Evolutionary conservation across 2,113 vertebrate species (phyloP), one percentile per base, ranked within the genome.

Genomic region (Thryonomys swinderianus): DNA sequence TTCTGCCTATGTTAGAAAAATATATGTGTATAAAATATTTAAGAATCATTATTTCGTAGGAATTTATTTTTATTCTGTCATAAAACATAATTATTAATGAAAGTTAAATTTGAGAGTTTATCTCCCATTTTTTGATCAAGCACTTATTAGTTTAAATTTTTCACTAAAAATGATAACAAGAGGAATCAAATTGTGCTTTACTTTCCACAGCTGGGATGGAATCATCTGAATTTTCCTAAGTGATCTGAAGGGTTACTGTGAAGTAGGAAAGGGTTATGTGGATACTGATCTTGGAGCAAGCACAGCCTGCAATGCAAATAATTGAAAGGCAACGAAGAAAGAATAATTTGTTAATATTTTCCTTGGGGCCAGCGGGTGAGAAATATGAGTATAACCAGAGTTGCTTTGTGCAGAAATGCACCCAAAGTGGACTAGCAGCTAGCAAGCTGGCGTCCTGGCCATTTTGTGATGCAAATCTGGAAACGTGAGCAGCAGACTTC

Each of bases 11-110:
- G 64, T 79, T 11, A n/a, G 69, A 17, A 84, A 90, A 82, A 93
- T 67, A 64, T 25, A 13, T 21, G 69, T 67, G 30, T 64, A n/a
- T 81, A 51, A 71, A 55, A 91, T 87, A 62, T 14, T 95, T 85
- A 88, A 90, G 53, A 78, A 78, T 91, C 16, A 87, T 90, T 21
- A 83, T 90, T 32, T 85, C 83, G 57, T 92, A 78, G 88, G 42
- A 74, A 85, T 55, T 83, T 95, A 83, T 71, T 95, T 96, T 93
- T 95, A n/a, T 71, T 61, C 94, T 92, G 25, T 62, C 95, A 78
- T 82, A 85, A 82, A 80, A 76, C 32, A 32, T 74, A 66, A 74
- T 34, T 66, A 78, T 40, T 55, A 53, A 83, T 25, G 37, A 80
- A 94, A 59, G 51, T 79, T 83, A n/a, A 55, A 23, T 73, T 34